Conservation (phyloP, 2,113 vertebrate genomes). For the Ictalurus punctatus region DNA sequence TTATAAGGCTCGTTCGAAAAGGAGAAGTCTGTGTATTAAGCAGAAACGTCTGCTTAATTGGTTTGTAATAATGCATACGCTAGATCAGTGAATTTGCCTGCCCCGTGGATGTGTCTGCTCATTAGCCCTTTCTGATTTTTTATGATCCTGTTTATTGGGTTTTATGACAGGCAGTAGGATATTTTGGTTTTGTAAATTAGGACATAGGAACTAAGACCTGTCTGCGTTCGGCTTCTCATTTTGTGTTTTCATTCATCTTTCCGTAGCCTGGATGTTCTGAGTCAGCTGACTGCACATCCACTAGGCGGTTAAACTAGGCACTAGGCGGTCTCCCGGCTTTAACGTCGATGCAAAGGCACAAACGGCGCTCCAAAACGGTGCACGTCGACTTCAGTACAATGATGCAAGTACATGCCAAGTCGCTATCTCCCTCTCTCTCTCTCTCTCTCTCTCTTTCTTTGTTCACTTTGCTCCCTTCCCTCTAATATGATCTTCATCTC, state of each 20-base stretch:
- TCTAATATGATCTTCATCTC: conserved; percentile 98
- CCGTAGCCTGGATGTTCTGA: no score
- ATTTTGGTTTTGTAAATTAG: conserved; percentile 13
- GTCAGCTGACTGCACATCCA: no score
- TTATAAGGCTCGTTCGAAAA: conserved; percentile 44
- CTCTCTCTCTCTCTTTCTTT: conserved; percentile 72
- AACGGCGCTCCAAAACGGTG: conserved; percentile 56
- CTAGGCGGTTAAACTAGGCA: not conserved
- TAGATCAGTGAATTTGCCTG: not conserved
- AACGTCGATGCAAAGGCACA: not conserved
- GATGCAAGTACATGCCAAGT: conserved; percentile 6
- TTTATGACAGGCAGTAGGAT: not conserved
- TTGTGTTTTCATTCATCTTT: not conserved
- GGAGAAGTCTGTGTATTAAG: conserved; percentile 13
- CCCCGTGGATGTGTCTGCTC: conserved; percentile 16
- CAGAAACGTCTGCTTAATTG: conserved; percentile 24
- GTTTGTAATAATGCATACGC: conserved; percentile 6
- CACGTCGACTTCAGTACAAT: conserved; percentile 65
- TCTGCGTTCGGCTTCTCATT: not conserved
- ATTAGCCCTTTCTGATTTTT: conserved; percentile 15
- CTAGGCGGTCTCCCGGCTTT: not conserved
- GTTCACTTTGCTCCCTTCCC: conserved; percentile 90
- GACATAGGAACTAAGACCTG: not conserved
- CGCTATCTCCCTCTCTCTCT: conserved; percentile 70
- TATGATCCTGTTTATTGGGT: conserved; percentile 33